phyloP scores from a whole-genome alignment of 2,113 vertebrate genomes.

The Grantiella picta region DNA sequence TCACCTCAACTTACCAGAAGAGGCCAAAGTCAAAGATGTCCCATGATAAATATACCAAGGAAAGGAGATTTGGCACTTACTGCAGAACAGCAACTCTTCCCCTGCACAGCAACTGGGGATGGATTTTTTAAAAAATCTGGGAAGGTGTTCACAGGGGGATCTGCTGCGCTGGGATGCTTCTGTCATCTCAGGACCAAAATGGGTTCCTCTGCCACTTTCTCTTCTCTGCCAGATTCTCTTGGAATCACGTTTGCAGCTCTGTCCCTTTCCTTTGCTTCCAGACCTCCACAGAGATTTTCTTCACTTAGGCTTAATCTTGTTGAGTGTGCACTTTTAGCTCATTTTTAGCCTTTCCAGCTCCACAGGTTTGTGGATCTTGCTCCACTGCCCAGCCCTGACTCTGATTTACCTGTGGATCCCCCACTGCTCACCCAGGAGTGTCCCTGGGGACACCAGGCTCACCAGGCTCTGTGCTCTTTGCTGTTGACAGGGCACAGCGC shows the following conservation, averaged over 20 bases:
- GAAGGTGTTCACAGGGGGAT: not conserved
- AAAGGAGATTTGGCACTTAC: not conserved
- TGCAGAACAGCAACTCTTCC: not conserved
- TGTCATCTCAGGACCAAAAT: not conserved
- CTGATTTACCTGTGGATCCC: not conserved
- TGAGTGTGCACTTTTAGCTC: accelerated
- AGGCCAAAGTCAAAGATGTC: not conserved
- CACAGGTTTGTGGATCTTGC: not conserved
- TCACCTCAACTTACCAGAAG: not conserved
- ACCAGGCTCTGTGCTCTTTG: accelerated
- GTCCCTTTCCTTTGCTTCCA: not conserved
- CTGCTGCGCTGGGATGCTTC: not conserved
- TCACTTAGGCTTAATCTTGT: not conserved
- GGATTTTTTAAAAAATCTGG: not conserved
- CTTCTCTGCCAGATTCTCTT: not conserved
- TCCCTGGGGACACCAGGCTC: accelerated
- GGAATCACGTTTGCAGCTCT: not conserved
- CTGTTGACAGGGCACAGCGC: not conserved
- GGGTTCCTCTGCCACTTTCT: not conserved
- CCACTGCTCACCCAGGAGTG: not conserved
- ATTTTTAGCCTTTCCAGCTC: not conserved
- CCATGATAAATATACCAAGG: not conserved
- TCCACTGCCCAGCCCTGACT: not conserved
- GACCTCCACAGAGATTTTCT: not conserved
- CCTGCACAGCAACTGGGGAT: not conserved